Conservation (phyloP, 92 coral and sea anemone species). For the Palythoa grandiflora region DNA sequence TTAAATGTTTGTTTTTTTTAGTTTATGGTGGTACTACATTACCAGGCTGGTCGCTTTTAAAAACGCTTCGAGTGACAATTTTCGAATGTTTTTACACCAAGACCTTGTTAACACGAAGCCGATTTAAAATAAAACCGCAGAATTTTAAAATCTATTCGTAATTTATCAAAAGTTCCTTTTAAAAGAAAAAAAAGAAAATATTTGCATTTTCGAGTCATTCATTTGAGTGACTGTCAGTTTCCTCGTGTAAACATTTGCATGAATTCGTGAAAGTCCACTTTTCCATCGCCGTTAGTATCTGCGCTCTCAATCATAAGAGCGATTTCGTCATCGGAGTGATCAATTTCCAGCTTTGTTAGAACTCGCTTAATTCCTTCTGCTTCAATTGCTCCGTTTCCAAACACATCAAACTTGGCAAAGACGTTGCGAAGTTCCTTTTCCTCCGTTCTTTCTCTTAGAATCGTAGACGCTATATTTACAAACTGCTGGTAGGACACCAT, state of each 20-base stretch:
- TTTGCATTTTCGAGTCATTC: neutral
- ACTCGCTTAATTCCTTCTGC: constrained; percentile 75
- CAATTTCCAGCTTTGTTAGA: constrained; percentile 69
- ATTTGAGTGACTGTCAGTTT: neutral
- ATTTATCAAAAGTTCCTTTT: too few species aligned
- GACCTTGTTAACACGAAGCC: too few species aligned
- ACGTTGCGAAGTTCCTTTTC: constrained; percentile 64
- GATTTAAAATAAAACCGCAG: too few species aligned
- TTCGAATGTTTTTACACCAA: too few species aligned
- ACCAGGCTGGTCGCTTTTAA: too few species aligned
- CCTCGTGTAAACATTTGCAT: constrained; percentile 71
- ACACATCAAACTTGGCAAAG: constrained; percentile 80
- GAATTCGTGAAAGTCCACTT: constrained; percentile 83
- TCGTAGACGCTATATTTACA: constrained; percentile 47
- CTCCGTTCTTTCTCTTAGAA: constrained; percentile 60
- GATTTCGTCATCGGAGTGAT: constrained; percentile 72
- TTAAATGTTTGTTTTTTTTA: too few species aligned
- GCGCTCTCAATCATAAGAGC: constrained; percentile 86
- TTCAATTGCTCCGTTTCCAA: constrained; percentile 81
- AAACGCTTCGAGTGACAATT: too few species aligned
- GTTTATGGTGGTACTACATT: too few species aligned
- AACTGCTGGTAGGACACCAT: constrained; percentile 67
- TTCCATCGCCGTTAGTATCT: constrained; percentile 81
- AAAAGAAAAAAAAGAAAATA: too few species aligned
- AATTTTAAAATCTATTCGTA: too few species aligned